Evolutionary conservation across 2,113 vertebrate species (phyloP), one percentile per base, ranked within the genome.

Genomic region (Neolamprologus tretocephalus): DNA sequence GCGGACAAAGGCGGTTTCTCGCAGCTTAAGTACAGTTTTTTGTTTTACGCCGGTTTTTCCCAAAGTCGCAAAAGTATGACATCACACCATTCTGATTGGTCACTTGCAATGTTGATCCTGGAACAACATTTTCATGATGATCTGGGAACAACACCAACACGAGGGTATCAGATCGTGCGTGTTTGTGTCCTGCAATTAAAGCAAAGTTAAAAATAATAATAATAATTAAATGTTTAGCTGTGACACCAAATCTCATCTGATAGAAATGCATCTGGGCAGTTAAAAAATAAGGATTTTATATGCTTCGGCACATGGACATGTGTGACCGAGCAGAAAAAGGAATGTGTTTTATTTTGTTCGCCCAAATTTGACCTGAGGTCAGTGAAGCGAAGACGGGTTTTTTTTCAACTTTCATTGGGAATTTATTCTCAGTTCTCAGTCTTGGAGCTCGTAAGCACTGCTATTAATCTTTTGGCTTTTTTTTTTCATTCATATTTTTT

Each of bases 361-460:
- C 58, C 87, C 87, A 91, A 78, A 91, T 93, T 86, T 92, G 89
- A 93, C 93, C 87, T 53, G 33, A 63, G 88, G 58, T 92, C 88
- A 79, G 6, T 33, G 78, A 35, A 19, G 63, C 58, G 4, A 35
- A 28, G 26, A 33, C 28, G 1, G 26, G 0, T n/a, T 0, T 61
- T 68, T 23, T 9, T 31, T 28, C 55, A 16, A 71, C 37, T 16
- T 23, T 71, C n/a, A 40, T 4, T 21, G 13, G 11, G 12, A 9
- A 21, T 68, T 42, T 8, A 21, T 9, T 14, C 12, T 71, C 37
- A 0, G 66, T 42, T 26, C 8, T 73, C 13, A 0, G 68, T 28
- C 13, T 45, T 26, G 13, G 40, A 71, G 37, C 66, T 19, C 8
- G 23, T 57, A 0, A 71, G 8, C 21, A 7, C 14, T 26, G 21